A percentile compares a stretch with the other conserved stretches of the same genome.
These are phyloP conservation scores for Vannuccia rotundouncinata DNA, from an alignment of 2,888 invertebrate species.

Conservation along the genomic window DNA sequence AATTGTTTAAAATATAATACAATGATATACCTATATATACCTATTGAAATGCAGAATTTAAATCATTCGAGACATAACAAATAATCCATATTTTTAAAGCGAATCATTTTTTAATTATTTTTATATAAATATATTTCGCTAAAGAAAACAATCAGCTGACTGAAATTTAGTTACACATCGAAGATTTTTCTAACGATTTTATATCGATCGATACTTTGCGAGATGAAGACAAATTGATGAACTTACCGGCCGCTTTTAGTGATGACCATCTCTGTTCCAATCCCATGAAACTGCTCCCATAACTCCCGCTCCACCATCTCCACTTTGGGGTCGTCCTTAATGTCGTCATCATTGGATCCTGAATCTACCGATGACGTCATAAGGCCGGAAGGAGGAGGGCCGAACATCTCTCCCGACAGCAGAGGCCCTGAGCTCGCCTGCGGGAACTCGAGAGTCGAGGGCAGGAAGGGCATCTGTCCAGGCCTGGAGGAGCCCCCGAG, in stretches of 20 bases:
- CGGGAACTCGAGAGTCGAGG: neutral
- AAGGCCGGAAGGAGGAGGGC: neutral
- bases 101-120: no score
- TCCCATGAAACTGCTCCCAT: conserved; percentile 96
- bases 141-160: no score
- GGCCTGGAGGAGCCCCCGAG: neutral
- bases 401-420: neutral
- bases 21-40: no score
- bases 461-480: neutral
- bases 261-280: conserved; percentile 99
- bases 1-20: no score
- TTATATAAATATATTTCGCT: no score
- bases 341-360: conserved; percentile 61
- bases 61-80: no score
- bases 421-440: neutral
- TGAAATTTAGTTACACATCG: no score
- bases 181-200: no score
- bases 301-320: conserved; percentile 94
- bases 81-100: no score
- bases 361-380: neutral
- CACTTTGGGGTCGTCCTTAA: conserved; percentile 94
- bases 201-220: no score
- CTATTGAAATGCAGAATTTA: no score
- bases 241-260: conserved; percentile 96
- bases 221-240: conserved; percentile 41